Evolutionary conservation across 2,797 vertebrate genomes (phyloP), one percentile per base, ranked within the genome.

Genomic region (Harpagifer antarcticus): DNA sequence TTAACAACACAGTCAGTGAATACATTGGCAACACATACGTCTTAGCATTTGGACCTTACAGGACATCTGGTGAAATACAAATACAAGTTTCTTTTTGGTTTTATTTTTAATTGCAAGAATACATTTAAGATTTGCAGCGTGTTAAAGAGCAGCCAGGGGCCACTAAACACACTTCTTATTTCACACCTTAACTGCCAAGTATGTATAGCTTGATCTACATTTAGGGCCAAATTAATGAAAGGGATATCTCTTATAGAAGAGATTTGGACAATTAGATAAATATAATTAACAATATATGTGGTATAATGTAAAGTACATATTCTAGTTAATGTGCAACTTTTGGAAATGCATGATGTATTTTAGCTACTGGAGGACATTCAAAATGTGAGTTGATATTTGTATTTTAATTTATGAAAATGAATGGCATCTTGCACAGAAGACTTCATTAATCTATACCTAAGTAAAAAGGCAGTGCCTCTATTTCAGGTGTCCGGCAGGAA

Each of bases 1-100:
- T 63, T 56, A 65, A 62, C 72, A 49, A 75, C 67, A 70, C 74
- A 71, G 71, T 72, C 54, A 59, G 19, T 50, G 56, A 74, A 33
- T 12, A 62, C 23, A 71, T 8, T 14, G 9, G 16, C 12, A 64
- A 73, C 61, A 10, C 47, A 59, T 9, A 20, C 77, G 16, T 64
- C 44, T 14, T 40, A 47, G 19, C 45, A 44, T 52, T 42, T 47
- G n/a, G 42, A 40, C 63, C 6, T 59, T 17, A 14, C 7, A 66
- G 42, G 16, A 64, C 56, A 82, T 71, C 42, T 55, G 45, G 20
- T 43, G 23, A 57, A 27, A 49, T 9, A 64, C 8, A 69, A 45
- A 27, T 43, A 0, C 11, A 23, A 54, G 53, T 33, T 45, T 16
- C 5, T 60, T 59, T 76, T 73, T 67, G 62, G 60, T 62, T 77